Evolutionary conservation across 2,888 invertebrate genomes (phyloP).

Genomic region (Deilephila elpenor): DNA sequence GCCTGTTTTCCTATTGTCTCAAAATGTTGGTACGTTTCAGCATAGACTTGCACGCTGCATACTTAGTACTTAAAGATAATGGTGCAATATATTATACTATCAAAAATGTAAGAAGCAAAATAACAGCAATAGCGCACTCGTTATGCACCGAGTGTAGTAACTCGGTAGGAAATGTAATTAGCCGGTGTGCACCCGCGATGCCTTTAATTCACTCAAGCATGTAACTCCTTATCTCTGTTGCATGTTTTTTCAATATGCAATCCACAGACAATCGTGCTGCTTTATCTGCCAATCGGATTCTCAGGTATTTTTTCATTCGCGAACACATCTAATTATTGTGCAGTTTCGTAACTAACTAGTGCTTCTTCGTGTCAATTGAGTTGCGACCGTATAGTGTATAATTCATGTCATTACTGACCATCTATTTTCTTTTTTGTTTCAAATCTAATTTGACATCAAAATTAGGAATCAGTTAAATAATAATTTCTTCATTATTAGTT

Average conservation of each 20-base stretch:
- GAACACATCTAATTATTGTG: constrained; percentile 78
- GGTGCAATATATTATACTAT: constrained; percentile 41
- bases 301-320: constrained; percentile 80
- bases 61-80: neutral
- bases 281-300: constrained; percentile 81
- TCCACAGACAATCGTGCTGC: constrained; percentile 76
- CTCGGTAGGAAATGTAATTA: constrained; percentile 83
- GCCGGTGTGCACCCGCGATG: constrained; percentile 70
- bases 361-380: constrained; percentile 76
- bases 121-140: constrained; percentile 42
- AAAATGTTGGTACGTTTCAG: neutral
- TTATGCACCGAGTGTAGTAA: constrained; percentile 67
- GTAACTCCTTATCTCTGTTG: constrained; percentile 83
- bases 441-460: neutral
- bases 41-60: neutral
- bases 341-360: constrained; percentile 74
- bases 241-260: constrained; percentile 85
- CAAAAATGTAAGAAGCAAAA: constrained; percentile 48
- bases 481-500: too few species aligned
- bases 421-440: neutral
- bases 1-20: neutral
- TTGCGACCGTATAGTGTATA: constrained; percentile 40
- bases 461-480: too few species aligned
- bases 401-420: constrained; percentile 23
- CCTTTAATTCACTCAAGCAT: constrained; percentile 76